Evolutionary conservation across 2,888 invertebrate genomes (phyloP).

Genomic region (Philereme vetulata): DNA sequence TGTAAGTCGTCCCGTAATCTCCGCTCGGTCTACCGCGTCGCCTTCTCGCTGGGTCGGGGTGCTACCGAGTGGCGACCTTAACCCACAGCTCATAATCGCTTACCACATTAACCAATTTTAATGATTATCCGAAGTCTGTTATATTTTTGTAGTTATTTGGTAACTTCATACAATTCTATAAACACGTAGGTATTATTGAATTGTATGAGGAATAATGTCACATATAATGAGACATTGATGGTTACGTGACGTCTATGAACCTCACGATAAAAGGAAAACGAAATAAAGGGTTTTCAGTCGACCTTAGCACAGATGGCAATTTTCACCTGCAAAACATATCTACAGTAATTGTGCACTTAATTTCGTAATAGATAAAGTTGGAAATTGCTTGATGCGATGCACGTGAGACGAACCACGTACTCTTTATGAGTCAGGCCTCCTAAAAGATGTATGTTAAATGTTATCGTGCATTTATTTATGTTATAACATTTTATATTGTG

Average conservation of each 20-base stretch:
- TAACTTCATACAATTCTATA: too few relatives aligned
- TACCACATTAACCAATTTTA: too few relatives aligned
- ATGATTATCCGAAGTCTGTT: too few relatives aligned
- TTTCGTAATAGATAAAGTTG: slow-evolving; percentile 8
- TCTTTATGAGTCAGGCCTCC: slow-evolving; percentile 30
- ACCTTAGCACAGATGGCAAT: slow-evolving; percentile 33
- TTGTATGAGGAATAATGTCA: too few relatives aligned
- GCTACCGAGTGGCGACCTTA: too few relatives aligned
- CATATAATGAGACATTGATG: too few relatives aligned
- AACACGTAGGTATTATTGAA: too few relatives aligned
- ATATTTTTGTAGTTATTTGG: too few relatives aligned
- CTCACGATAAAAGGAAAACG: slow-evolving; percentile 20
- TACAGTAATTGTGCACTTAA: slow-evolving; percentile 7
- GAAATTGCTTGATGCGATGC: slow-evolving; percentile 19
- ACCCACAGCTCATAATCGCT: too few relatives aligned
- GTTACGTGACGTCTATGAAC: neutral
- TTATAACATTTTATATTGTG: neutral
- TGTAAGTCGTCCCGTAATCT: too few relatives aligned
- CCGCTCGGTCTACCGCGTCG: too few relatives aligned
- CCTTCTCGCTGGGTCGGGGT: too few relatives aligned
- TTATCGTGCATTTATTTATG: neutral
- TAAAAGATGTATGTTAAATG: slow-evolving; percentile 6
- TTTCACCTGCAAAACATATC: slow-evolving; percentile 10
- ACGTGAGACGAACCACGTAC: slow-evolving; percentile 37
- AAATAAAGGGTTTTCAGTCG: slow-evolving; percentile 27